Percentiles rank a stretch among this genome's conserved stretches.
These are phyloP conservation scores for Melanostoma mellinum DNA, from an alignment of 2,888 invertebrate genomes.

Conservation along the genomic window DNA sequence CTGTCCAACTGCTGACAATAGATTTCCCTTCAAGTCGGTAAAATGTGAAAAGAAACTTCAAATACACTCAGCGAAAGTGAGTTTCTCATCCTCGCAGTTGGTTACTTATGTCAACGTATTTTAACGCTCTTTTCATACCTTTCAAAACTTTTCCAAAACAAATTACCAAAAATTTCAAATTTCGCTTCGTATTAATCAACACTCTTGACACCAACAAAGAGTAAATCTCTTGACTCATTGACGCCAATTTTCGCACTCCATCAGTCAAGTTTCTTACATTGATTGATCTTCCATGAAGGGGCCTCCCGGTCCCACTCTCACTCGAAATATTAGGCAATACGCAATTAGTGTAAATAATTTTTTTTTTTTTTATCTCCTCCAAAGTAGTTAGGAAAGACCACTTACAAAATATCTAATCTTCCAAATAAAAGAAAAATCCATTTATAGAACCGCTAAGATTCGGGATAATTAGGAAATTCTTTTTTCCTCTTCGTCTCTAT, in stretches of 20 bases:
- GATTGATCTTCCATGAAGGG: slow-evolving; percentile 44
- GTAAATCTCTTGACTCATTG: slow-evolving; percentile 41
- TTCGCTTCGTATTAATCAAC: slow-evolving; percentile 36
- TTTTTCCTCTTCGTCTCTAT: slow-evolving; percentile 28
- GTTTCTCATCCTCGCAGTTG: too few relatives aligned
- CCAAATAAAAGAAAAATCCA: slow-evolving; percentile 30
- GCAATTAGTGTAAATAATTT: slow-evolving; percentile 5
- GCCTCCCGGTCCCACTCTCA: slow-evolving; percentile 11
- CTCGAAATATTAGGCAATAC: slow-evolving; percentile 16
- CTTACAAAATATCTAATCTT: slow-evolving; percentile 36
- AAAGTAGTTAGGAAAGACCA: slow-evolving; percentile 20
- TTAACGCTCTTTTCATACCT: not conserved
- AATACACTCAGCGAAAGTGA: too few relatives aligned
- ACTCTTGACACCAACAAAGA: slow-evolving; percentile 31
- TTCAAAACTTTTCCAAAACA: slow-evolving; percentile 3
- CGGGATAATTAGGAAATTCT: slow-evolving; percentile 60
- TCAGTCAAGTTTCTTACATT: slow-evolving; percentile 48
- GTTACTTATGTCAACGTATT: not conserved
- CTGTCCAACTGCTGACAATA: too few relatives aligned
- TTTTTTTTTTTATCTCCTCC: not conserved
- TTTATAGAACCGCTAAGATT: slow-evolving; percentile 54
- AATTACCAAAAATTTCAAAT: not conserved
- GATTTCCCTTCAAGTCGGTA: too few relatives aligned
- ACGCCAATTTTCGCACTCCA: slow-evolving; percentile 39
- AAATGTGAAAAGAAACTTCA: too few relatives aligned